phyloP scores from a whole-genome alignment of 1,140 invertebrate species.

The Anagrus nilaparvatae region DNA sequence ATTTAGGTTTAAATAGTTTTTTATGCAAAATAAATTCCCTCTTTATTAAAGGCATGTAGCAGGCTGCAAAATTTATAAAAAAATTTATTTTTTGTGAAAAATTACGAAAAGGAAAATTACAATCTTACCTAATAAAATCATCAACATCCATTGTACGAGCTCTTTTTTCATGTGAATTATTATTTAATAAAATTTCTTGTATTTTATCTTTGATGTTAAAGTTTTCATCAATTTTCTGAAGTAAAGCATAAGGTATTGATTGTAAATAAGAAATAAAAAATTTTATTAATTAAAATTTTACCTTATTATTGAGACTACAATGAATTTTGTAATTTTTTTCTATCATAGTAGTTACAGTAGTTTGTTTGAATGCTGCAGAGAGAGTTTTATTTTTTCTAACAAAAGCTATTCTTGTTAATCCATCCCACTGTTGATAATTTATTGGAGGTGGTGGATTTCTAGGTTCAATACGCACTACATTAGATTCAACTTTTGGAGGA shows the following conservation, averaged over 20 bases:
- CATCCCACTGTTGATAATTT: conserved; percentile 97
- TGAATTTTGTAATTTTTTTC: conserved; percentile 89
- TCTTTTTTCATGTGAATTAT: conserved; percentile 64
- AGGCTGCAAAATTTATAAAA: conserved; percentile 47
- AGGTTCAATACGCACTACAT: conserved; percentile 96
- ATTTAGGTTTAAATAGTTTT: no score
- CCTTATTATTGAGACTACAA: conserved; percentile 79
- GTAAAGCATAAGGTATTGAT: conserved; percentile 22
- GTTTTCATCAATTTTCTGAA: conserved; percentile 64
- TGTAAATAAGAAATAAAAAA: conserved; percentile 2
- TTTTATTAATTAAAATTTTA: conserved; percentile 31
- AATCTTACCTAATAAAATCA: conserved; percentile 83
- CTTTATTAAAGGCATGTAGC: conserved; percentile 76
- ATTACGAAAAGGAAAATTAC: conserved; percentile 12
- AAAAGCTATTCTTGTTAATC: conserved; percentile 88
- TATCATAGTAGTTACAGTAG: conserved; percentile 68
- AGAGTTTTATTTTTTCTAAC: conserved; percentile 93
- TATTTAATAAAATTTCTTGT: conserved; percentile 58
- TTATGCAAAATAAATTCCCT: conserved; percentile 82
- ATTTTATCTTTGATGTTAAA: conserved; percentile 84
- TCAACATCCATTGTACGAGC: conserved; percentile 93
- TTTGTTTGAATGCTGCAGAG: conserved; percentile 74
- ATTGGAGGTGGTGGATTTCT: conserved; percentile 92
- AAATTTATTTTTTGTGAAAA: no score
- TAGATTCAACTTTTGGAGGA: conserved; percentile 97